Evolutionary conservation across 2,113 vertebrate genomes (phyloP), one percentile per base, ranked within the genome.

Genomic region (Antennarius striatus): DNA sequence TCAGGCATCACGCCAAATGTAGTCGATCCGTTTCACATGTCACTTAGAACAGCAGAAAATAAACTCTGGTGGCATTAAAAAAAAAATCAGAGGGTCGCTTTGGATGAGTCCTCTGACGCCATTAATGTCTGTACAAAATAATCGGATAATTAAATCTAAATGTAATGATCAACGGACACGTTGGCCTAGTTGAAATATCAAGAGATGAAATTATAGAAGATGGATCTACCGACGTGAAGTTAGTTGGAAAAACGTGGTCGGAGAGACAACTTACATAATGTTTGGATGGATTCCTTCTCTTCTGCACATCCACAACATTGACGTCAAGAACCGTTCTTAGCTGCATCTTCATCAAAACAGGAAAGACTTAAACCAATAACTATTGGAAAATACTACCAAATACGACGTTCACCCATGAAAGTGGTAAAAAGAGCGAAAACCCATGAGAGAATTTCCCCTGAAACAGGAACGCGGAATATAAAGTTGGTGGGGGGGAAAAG

Each of bases 231-330:
- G 42, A 5, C 42, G 42, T 43, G 10, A 43, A 43, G 42, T 43
- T 11, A 42, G 36, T 28, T 43, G 51, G 1, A 45, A 14, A 0
- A 22, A 50, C 1, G 40, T 30, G 28, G 4, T 13, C 1, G 40
- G 30, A 17, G 4, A 15, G 7, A 11, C 0, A 40, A 95, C 96
- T 97, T 86, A 97, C 96, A 59, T 97, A 97, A 78, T 97, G 96
- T 77, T 97, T 97, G 79, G 95, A 96, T n/a, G 96, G 96, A 81
- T 92, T 97, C 84, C 96, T 92, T 72, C 95, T 93, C 88, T 97
- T 97, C 92, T 96, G 92, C 88, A 97, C 96, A 80, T 96, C 95
- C 93, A 96, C 94, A 75, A 97, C 95, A 45, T 94, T 94, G 30
- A 94, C 94, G 75, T 96, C 96, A 49, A 94, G 86, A 75, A 95